Base-by-base conservation (phyloP, 2,888 invertebrate genomes). In the Noctua janthina region DNA sequence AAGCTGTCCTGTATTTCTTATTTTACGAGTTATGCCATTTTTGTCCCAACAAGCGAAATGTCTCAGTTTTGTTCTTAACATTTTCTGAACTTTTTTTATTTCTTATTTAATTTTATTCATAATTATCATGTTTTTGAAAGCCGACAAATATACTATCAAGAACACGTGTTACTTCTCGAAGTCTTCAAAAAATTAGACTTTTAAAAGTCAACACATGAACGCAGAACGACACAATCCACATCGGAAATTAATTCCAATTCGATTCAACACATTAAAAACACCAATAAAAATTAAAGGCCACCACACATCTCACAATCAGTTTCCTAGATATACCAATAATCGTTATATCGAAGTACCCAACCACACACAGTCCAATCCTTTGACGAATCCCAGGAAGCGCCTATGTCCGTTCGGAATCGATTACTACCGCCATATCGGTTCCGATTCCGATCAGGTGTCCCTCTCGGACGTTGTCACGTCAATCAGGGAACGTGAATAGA, bases 401-500 rank as follows among this genome's bases (percentile, higher is more conserved):
- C 29, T 49, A 67, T 77, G 43, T 79, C 76, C 67, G 51, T 66
- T 68, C 35, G 39, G 68, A 84, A 89, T 83, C 84, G 77, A 86
- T 80, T 86, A 73, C 79, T 23, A 51, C 81, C 68, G 69, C 76
- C 76, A 83, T 86, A 88, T 89, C 81, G 84, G 89, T 86, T 80
- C 77, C 81, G 82, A 89, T 84, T 77, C 76, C 81, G 78, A 84
- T 90, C 89, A 90, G 90, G 90, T 90, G 84, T 83, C 83, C 78
- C 83, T 79, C 83, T 85, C 78, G 80, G 79, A 81, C 84, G 81
- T 87, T 90, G 91, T 85, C 85, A 84, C 86, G 91, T 90, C 91
- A 89, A 88, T 90, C 90, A 89, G 78, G 1, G 71, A 78, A 86
- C 85, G 87, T 90, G 88, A 90, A 90, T 90, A 83, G 89, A 79